Conservation (phyloP, 2,113 vertebrate genomes). For the Lagenorhynchus albirostris region DNA sequence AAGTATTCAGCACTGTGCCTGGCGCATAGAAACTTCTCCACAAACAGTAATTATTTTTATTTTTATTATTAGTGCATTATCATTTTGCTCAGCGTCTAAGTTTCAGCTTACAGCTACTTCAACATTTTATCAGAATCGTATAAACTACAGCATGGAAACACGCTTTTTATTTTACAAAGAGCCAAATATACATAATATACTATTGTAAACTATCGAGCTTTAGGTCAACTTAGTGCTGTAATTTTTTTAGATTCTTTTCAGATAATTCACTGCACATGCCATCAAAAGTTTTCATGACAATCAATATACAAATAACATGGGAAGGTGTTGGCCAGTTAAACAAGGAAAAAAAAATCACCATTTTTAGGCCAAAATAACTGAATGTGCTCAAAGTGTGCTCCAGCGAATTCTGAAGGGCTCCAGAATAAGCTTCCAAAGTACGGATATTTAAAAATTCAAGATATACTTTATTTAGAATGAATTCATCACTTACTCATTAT, state of each 20-base stretch:
- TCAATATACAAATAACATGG: background rate
- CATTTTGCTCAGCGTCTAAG: background rate
- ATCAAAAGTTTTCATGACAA: background rate
- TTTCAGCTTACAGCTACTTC: background rate
- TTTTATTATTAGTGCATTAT: background rate
- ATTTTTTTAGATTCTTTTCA: background rate
- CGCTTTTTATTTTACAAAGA: background rate
- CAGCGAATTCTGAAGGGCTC: background rate
- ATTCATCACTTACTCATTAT: conserved; percentile 17
- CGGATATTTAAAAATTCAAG: background rate
- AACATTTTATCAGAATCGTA: background rate
- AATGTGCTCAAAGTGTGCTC: background rate
- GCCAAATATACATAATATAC: background rate
- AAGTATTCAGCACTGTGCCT: background rate
- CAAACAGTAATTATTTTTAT: background rate
- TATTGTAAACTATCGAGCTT: background rate
- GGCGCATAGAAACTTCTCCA: background rate
- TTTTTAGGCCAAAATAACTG: background rate
- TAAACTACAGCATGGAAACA: background rate
- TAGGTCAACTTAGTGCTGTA: background rate
- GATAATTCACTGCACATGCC: background rate
- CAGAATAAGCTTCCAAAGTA: conserved; percentile 1
- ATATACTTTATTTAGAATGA: background rate
- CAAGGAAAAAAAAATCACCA: background rate
- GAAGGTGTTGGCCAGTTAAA: background rate